These are phyloP conservation scores for Vanessa cardui DNA, from an alignment of 2,888 invertebrate genomes.

Conservation along the genomic window DNA sequence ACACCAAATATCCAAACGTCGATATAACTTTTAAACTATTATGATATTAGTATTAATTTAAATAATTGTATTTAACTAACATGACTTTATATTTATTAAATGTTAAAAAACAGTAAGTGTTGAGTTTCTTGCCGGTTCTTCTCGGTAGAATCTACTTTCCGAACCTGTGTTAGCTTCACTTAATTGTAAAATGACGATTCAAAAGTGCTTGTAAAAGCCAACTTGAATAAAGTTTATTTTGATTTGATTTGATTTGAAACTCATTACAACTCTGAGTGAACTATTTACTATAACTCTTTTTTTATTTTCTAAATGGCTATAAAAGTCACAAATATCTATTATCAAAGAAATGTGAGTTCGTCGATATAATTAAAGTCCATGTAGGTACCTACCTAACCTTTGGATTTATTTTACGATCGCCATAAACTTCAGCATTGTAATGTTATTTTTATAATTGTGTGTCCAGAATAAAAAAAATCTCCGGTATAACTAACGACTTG, in stretches of 20 bases:
- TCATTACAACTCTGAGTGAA: not conserved
- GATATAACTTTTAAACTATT: not conserved
- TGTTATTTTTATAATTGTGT: slow-evolving; percentile 24
- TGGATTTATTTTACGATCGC: slow-evolving; percentile 40
- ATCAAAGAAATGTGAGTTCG: slow-evolving; percentile 32
- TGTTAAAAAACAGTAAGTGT: too few relatives aligned
- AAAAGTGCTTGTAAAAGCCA: too few relatives aligned
- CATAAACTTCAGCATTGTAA: slow-evolving; percentile 38
- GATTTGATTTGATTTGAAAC: too few relatives aligned
- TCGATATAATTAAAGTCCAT: slow-evolving; percentile 42
- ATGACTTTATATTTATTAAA: too few relatives aligned
- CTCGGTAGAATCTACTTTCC: too few relatives aligned
- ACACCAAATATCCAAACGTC: too few relatives aligned
- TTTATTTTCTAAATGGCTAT: slow-evolving; percentile 6
- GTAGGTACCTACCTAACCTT: slow-evolving; percentile 33
- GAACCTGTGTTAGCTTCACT: too few relatives aligned
- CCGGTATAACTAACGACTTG: slow-evolving; percentile 17
- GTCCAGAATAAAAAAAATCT: slow-evolving; percentile 29
- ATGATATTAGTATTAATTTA: too few relatives aligned
- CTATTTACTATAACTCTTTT: slow-evolving; percentile 5
- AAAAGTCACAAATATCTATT: slow-evolving; percentile 35
- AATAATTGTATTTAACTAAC: too few relatives aligned
- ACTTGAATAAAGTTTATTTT: too few relatives aligned
- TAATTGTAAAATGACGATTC: too few relatives aligned
- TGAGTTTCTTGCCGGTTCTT: too few relatives aligned